Evolutionary conservation across 2,797 vertebrate species (phyloP), one percentile per base, ranked within the genome.

Genomic region (Myotis myotis): DNA sequence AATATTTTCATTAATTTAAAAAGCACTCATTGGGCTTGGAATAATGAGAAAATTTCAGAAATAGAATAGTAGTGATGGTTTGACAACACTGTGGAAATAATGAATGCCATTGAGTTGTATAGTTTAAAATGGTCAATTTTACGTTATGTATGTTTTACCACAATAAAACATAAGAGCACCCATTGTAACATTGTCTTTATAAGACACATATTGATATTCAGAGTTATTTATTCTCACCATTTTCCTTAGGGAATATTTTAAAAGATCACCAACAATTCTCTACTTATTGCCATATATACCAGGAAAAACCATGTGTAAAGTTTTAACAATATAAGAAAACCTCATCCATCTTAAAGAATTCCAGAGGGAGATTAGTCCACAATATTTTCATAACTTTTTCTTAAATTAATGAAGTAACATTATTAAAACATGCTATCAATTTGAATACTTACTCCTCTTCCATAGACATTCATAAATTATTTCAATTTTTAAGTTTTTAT

Each of bases 231-330:
- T 92, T 92, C 38, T 91, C 88, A 38, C 9, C 41, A 80, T 82
- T 92, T 83, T 93, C 51, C 75, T 83, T 82, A n/a, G 49, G 93
- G 16, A 87, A 12, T 81, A 68, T 85, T 91, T 91, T 68, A 89
- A 87, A 55, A 87, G 23, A 85, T 93, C 22, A 83, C 47, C 60
- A 75, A 41, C 94, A 76, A 71, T 23, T 23, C 15, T 78, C 47
- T 80, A 83, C 44, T 66, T 83, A 62, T 36, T 91, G 19, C 64
- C 33, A 92, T 75, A 16, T 30, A 83, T 33, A 55, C 25, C 84
- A 23, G 66, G 6, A 15, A 88, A 85, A 91, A 70, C 0, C 38
- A 30, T 49, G 62, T 78, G 5, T 71, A 25, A 89, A 91, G 25
- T 60, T 60, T 28, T 87, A 68, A 83, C 17, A 93, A 47, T 49